phyloP scores from a whole-genome alignment of 1,140 invertebrate species.

The Aphelenchoides besseyi region DNA sequence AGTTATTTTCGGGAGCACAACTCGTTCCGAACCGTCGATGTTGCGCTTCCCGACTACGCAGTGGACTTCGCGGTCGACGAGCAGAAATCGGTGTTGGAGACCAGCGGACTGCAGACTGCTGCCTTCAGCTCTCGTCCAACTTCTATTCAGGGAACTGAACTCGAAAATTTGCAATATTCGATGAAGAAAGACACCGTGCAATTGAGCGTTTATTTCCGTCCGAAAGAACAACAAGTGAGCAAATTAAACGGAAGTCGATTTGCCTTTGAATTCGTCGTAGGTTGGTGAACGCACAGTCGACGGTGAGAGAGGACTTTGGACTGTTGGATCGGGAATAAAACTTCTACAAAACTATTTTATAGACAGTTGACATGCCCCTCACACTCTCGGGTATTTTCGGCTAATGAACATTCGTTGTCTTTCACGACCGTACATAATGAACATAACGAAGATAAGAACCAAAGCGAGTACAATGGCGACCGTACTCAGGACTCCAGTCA shows the following conservation, averaged over 20 bases:
- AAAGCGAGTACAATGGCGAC: slow-evolving; percentile 42
- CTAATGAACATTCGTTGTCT: slow-evolving; percentile 33
- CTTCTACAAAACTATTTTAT: slow-evolving; percentile 14
- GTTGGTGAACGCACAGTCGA: background rate
- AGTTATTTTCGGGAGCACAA: too few relatives aligned
- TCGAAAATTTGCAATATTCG: too few relatives aligned
- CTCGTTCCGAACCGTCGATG: too few relatives aligned
- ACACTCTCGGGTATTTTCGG: slow-evolving; percentile 27
- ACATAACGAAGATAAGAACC: slow-evolving; percentile 32
- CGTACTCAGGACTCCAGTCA: slow-evolving; percentile 39
- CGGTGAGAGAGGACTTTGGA: background rate
- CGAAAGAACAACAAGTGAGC: too few relatives aligned
- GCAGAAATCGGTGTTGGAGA: too few relatives aligned
- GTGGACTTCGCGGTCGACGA: too few relatives aligned
- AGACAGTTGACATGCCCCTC: slow-evolving; percentile 8
- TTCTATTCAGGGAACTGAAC: too few relatives aligned
- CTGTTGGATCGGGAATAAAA: slow-evolving; percentile 13
- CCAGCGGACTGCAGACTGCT: too few relatives aligned
- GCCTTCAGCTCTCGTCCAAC: too few relatives aligned
- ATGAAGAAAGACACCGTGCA: too few relatives aligned
- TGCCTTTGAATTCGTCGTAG: slow-evolving; percentile 16
- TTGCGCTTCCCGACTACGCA: too few relatives aligned
- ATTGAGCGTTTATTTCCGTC: too few relatives aligned
- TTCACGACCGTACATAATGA: slow-evolving; percentile 33
- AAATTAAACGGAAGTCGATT: slow-evolving; percentile 23